Conservation (phyloP, 2,113 vertebrate genomes). For the human (Homo sapiens) region DNA sequence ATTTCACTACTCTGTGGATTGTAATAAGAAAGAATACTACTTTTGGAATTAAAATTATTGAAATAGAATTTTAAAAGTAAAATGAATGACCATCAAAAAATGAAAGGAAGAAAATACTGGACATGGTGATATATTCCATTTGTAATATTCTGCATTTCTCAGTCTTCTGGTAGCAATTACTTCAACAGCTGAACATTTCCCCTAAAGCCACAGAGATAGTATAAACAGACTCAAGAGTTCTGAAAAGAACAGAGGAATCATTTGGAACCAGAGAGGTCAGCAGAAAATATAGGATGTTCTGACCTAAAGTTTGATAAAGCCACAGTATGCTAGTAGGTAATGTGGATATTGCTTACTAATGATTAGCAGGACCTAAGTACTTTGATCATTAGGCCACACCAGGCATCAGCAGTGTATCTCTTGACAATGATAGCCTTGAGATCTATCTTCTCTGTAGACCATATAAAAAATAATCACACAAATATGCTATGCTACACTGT, state of each 20-base stretch:
- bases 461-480: not conserved
- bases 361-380: not conserved
- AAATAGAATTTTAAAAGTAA: not conserved
- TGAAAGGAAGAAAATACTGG: not conserved
- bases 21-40: not conserved
- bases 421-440: not conserved
- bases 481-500: not conserved
- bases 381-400: not conserved
- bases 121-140: not conserved
- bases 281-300: not conserved
- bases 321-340: not conserved
- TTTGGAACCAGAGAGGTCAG: not conserved
- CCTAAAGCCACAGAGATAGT: not conserved
- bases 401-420: not conserved
- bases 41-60: not conserved
- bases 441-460: not conserved
- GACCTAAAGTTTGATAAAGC: not conserved
- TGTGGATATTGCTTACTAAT: not conserved
- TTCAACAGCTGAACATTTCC: not conserved
- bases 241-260: not conserved
- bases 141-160: not conserved
- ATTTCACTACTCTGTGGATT: not conserved
- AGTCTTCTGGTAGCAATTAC: not conserved
- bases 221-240: not conserved
- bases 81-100: not conserved